Conservation (phyloP, 2,888 invertebrate genomes). For the Eupithecia abbreviata region DNA sequence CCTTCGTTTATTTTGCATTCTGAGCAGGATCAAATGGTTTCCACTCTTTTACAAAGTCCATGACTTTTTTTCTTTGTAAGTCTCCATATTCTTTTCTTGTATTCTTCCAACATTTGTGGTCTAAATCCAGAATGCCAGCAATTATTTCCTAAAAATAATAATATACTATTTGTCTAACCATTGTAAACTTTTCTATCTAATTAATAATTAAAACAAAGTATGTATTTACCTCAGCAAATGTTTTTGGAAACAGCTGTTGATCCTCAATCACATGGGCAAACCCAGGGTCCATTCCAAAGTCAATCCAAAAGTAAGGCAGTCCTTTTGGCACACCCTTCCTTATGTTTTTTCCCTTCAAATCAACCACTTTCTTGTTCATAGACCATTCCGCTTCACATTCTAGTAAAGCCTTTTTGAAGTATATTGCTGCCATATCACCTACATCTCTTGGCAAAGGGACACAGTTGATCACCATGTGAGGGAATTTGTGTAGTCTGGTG, state of each 20-base stretch:
- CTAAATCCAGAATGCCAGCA: slow-evolving; percentile 96
- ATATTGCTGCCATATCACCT: slow-evolving; percentile 96
- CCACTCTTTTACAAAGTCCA: slow-evolving; percentile 89
- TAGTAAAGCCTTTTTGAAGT: slow-evolving; percentile 98
- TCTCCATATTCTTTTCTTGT: slow-evolving; percentile 90
- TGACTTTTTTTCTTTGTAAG: slow-evolving; percentile 89
- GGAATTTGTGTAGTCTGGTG: slow-evolving; percentile 87
- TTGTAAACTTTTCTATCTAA: not conserved
- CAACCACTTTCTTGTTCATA: slow-evolving; percentile 92
- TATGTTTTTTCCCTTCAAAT: slow-evolving; percentile 86
- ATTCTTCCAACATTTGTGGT: slow-evolving; percentile 93
- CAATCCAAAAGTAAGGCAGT: slow-evolving; percentile 96
- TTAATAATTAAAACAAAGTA: not conserved
- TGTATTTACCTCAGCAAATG: slow-evolving; percentile 92
- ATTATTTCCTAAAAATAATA: slow-evolving; percentile 90
- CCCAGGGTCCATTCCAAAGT: slow-evolving; percentile 95
- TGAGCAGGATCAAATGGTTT: slow-evolving; percentile 85
- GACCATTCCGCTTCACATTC: slow-evolving; percentile 98
- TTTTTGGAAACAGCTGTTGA: slow-evolving; percentile 91
- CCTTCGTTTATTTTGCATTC: slow-evolving; percentile 44
- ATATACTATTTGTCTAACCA: not conserved
- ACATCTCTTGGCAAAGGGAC: slow-evolving; percentile 92
- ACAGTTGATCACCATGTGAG: slow-evolving; percentile 95
- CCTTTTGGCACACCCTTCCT: slow-evolving; percentile 94
- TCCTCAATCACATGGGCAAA: slow-evolving; percentile 99